phyloP scores from a whole-genome alignment of 2,113 vertebrate genomes.

The Fregata magnificens region DNA sequence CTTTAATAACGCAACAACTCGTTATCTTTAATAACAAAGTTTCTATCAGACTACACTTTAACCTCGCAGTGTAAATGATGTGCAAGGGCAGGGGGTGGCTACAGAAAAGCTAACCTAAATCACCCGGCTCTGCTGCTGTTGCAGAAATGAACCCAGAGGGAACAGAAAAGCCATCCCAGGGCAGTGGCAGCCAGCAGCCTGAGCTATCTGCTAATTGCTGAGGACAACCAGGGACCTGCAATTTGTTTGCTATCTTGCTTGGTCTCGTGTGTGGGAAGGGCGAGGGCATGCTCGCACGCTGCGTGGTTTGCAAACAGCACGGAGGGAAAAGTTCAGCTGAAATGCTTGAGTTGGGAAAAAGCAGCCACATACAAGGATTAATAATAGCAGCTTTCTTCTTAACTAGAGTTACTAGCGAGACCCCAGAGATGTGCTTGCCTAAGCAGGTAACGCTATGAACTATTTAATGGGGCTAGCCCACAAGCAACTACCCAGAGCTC shows the following conservation, averaged over 20 bases:
- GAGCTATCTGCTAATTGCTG: not conserved
- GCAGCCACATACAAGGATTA: not conserved
- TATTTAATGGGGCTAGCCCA: not conserved
- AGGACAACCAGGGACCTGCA: not conserved
- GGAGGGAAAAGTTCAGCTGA: not conserved
- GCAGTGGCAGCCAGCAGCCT: not conserved
- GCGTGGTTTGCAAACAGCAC: not conserved
- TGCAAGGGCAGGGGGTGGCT: not conserved
- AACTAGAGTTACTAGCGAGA: not conserved
- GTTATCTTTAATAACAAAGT: not conserved
- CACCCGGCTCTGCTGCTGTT: not conserved
- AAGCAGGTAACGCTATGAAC: not conserved
- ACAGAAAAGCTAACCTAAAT: not conserved
- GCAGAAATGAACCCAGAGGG: not conserved
- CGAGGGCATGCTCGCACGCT: accelerated
- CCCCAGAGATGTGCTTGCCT: not conserved
- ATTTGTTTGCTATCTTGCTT: not conserved
- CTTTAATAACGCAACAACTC: not conserved
- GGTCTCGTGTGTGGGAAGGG: not conserved
- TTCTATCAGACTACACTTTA: not conserved
- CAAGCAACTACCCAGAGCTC: not conserved
- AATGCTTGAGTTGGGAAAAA: not conserved
- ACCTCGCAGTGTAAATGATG: accelerated
- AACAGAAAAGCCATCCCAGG: not conserved
- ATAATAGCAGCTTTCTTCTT: not conserved